Conservation (phyloP, 2,113 vertebrate species). For the Peromyscus polionotus region DNA sequence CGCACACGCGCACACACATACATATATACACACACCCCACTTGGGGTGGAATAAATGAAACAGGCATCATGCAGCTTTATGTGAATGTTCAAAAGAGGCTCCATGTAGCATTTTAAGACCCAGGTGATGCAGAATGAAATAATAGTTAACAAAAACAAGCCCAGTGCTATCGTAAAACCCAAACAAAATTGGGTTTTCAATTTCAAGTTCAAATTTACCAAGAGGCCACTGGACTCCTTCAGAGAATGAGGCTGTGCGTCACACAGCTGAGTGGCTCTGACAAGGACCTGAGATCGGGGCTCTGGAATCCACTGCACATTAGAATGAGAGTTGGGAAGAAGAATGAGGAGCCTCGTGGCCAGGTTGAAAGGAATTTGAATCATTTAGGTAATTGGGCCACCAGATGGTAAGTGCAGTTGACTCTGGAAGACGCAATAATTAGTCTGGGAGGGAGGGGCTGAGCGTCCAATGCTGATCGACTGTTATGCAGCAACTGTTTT, state of each 20-base stretch:
- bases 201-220: background rate
- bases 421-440: constrained; percentile 38
- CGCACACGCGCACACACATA: no score
- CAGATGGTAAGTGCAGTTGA: constrained; percentile 67
- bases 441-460: background rate
- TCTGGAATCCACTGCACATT: background rate
- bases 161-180: background rate
- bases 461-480: constrained; percentile 14
- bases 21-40: no score
- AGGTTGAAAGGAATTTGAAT: constrained; percentile 12
- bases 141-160: background rate
- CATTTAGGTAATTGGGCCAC: constrained; percentile 37
- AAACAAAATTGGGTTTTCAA: background rate
- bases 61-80: background rate
- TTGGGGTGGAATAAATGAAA: background rate
- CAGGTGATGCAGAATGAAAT: background rate
- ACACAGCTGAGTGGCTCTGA: background rate
- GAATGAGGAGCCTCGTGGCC: background rate
- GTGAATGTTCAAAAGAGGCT: background rate
- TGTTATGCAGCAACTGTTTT: background rate
- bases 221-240: background rate
- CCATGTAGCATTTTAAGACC: background rate
- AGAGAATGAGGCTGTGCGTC: accelerated
- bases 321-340: background rate
- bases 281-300: background rate